Evolutionary conservation across 2,888 invertebrate genomes (phyloP), one percentile per base, ranked within the genome.

Genomic region (Oeneis ivallda): DNA sequence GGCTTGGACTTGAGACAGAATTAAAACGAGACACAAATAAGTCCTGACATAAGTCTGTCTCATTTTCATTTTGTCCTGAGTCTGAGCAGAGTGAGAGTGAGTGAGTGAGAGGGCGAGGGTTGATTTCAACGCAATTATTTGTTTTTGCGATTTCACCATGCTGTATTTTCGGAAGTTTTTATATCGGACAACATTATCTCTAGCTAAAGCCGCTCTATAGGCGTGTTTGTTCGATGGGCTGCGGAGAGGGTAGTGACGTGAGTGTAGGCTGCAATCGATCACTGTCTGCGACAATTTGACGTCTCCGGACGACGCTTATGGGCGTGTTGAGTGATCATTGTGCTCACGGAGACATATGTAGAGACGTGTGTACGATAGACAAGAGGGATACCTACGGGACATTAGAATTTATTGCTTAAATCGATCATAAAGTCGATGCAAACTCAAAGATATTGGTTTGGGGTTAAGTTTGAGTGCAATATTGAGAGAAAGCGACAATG

Each of bases 261-360:
- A 62, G 56, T 52, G 34, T 69, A 69, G 70, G 41, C 52, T 68
- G 78, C 80, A 79, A 85, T 86, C 84, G 79, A 86, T 86, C 86
- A 86, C 75, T 81, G 82, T 78, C 83, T 80, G 73, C 64, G 71
- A 74, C 79, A 76, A 80, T 81, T 79, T 17, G 54, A 56, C 54
- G 39, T 19, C 41, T 19, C 56, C 56, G 39, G 17, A 53, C 53
- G 37, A 15, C 53, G 53, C 39, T 19, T 56, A 39, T 41, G 17
- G 41, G 39, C 56, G 13, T 19, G 41, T 19, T 56, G 41, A 37
- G 41, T 8, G 17, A 41, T 19, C 41, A 56, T 13, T 56, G 41
- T 15, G 41, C 56, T 19, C 41, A 11, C n/a, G 17, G 7, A 41
- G 13, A 41, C 56, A 56, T 17, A 47, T 15, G 26, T 26, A 26